These are phyloP conservation scores for Steinernema khuongi DNA, from an alignment of 1,140 invertebrate species.

Conservation along the genomic window DNA sequence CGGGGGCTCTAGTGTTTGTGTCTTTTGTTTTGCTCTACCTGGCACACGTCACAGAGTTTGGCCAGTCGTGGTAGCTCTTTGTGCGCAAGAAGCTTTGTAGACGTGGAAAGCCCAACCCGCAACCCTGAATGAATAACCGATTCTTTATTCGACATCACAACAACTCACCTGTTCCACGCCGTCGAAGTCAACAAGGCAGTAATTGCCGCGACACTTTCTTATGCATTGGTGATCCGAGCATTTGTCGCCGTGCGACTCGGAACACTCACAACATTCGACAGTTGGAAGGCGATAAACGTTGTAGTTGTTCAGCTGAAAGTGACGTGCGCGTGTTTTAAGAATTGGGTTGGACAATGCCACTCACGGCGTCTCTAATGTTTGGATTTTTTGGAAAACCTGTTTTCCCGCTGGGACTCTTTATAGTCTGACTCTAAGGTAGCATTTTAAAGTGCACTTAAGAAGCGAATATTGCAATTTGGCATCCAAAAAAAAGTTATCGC, in stretches of 20 bases:
- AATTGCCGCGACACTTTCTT: slow-evolving; percentile 50
- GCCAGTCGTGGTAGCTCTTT: slow-evolving; percentile 38
- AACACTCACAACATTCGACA: slow-evolving; percentile 56
- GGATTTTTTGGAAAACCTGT: slow-evolving; percentile 3
- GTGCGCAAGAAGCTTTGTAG: slow-evolving; percentile 50
- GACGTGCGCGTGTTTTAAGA: slow-evolving; percentile 1
- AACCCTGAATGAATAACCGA: slow-evolving; percentile 41
- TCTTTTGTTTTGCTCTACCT: slow-evolving; percentile 35
- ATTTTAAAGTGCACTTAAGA: not conserved
- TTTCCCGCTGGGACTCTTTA: too few species aligned
- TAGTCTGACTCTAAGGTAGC: slow-evolving; percentile 11
- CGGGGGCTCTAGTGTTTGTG: not conserved
- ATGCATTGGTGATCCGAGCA: slow-evolving; percentile 48
- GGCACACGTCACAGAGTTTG: slow-evolving; percentile 7
- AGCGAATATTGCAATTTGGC: not conserved
- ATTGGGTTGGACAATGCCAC: not conserved
- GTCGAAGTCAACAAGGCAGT: slow-evolving; percentile 57
- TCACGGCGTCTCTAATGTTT: not conserved
- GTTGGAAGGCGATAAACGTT: slow-evolving; percentile 44
- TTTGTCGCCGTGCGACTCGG: slow-evolving; percentile 48
- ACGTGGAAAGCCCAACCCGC: slow-evolving; percentile 49
- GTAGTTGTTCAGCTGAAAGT: slow-evolving; percentile 51
- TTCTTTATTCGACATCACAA: not conserved
- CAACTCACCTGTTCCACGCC: slow-evolving; percentile 50
- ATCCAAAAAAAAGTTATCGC: not conserved